phyloP scores from a whole-genome alignment of 2,113 vertebrate genomes.

The Tricholaema leucomelas region DNA sequence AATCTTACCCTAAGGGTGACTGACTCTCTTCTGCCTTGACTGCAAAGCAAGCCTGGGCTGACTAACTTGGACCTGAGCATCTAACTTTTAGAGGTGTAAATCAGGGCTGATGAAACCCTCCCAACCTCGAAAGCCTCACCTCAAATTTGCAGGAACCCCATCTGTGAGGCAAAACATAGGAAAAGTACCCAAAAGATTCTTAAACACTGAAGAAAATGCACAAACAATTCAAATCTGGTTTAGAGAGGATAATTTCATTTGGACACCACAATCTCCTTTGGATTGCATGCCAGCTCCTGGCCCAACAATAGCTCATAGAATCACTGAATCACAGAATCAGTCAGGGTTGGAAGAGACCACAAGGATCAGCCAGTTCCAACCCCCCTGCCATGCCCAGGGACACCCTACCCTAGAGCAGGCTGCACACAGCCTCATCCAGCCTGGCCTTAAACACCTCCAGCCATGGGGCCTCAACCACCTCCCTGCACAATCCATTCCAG shows the following conservation, averaged over 20 bases:
- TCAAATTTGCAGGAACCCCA: neutral
- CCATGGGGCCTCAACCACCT: too few relatives aligned
- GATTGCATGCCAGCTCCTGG: neutral
- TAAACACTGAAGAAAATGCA: neutral
- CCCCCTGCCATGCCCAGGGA: too few relatives aligned
- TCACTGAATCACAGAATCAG: too few relatives aligned
- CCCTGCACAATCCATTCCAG: too few relatives aligned
- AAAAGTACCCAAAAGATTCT: neutral
- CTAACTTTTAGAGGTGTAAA: slow-evolving; percentile 6
- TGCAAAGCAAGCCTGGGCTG: slow-evolving; percentile 33
- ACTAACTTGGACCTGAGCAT: slow-evolving; percentile 5
- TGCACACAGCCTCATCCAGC: too few relatives aligned
- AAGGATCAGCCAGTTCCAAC: too few relatives aligned
- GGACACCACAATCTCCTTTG: neutral
- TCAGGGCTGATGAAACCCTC: slow-evolving; percentile 31
- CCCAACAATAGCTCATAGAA: accelerated
- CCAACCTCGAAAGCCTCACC: neutral
- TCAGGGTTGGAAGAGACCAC: too few relatives aligned
- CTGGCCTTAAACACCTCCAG: too few relatives aligned
- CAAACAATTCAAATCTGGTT: accelerated
- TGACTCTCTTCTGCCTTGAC: slow-evolving; percentile 24
- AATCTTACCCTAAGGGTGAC: neutral
- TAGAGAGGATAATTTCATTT: neutral
- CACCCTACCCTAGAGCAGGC: too few relatives aligned
- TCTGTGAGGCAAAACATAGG: neutral